phyloP scores from a whole-genome alignment of 2,888 invertebrate species.

The Xestia c-nigrum region DNA sequence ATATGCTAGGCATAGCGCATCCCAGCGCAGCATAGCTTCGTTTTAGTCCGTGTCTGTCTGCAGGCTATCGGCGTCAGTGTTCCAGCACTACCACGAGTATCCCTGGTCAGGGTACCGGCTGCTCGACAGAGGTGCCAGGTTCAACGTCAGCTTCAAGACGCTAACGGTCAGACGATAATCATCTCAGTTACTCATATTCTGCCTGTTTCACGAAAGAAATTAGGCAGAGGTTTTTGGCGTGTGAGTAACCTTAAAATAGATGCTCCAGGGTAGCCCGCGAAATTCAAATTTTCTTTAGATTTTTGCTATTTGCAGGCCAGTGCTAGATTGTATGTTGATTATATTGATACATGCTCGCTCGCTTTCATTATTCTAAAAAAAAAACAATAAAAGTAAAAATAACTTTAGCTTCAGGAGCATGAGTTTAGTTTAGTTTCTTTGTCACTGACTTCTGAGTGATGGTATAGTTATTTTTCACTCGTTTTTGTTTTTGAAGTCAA shows the following conservation, averaged over 20 bases:
- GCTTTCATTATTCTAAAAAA: no score
- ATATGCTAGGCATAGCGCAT: background rate
- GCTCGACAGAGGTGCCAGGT: conserved; percentile 93
- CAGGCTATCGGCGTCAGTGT: conserved; percentile 93
- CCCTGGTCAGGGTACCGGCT: conserved; percentile 96
- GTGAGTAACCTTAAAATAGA: background rate
- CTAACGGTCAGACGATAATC: conserved; percentile 82
- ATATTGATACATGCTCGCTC: no score
- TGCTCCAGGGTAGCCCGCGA: no score
- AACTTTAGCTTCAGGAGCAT: no score
- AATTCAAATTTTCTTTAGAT: no score
- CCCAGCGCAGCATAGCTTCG: background rate
- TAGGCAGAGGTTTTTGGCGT: background rate
- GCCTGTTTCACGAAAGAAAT: background rate
- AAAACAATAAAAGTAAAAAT: no score
- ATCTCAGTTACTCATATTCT: background rate
- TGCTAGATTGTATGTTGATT: no score
- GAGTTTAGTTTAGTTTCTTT: no score
- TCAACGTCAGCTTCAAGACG: conserved; percentile 94
- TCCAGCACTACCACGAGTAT: conserved; percentile 94
- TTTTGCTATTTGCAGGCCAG: no score
- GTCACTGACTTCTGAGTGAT: no score
- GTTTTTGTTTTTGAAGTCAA: no score
- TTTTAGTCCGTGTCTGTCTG: background rate
- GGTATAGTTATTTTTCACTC: no score